Evolutionary conservation across 1,140 invertebrate genomes (phyloP).

Genomic region (Penaeus chinensis): DNA sequence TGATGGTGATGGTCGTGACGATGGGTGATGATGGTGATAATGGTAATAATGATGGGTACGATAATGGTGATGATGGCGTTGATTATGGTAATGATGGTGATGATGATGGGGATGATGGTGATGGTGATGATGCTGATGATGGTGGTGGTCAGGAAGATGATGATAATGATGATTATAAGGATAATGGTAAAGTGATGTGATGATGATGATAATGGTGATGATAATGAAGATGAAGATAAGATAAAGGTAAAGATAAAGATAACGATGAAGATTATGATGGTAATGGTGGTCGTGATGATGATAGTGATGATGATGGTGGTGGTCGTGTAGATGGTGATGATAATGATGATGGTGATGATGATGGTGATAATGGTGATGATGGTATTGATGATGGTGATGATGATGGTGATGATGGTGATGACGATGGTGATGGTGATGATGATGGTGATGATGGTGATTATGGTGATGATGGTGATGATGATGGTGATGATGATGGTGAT

Average conservation of each 20-base stretch:
- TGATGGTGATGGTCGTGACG: background rate
- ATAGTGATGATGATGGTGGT: background rate
- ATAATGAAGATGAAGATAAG: background rate
- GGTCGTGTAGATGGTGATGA: background rate
- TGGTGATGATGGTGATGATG: background rate
- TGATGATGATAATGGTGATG: background rate
- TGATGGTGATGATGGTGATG: background rate
- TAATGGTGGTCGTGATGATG: background rate
- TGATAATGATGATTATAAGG: background rate
- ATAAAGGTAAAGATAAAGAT: background rate
- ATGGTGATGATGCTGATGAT: background rate
- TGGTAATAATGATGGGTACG: background rate
- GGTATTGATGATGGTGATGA: background rate
- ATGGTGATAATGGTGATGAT: background rate
- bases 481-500: too few relatives aligned
- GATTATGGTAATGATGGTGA: background rate
- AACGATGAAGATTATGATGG: background rate
- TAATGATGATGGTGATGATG: background rate
- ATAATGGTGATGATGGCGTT: background rate
- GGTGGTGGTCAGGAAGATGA: background rate
- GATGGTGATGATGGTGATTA: background rate
- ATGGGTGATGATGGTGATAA: background rate
- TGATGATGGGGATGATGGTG: background rate
- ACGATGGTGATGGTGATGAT: background rate
- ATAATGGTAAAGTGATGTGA: background rate